Conservation (phyloP, 2,797 vertebrate species). For the Schizopygopsis pylzovi region DNA sequence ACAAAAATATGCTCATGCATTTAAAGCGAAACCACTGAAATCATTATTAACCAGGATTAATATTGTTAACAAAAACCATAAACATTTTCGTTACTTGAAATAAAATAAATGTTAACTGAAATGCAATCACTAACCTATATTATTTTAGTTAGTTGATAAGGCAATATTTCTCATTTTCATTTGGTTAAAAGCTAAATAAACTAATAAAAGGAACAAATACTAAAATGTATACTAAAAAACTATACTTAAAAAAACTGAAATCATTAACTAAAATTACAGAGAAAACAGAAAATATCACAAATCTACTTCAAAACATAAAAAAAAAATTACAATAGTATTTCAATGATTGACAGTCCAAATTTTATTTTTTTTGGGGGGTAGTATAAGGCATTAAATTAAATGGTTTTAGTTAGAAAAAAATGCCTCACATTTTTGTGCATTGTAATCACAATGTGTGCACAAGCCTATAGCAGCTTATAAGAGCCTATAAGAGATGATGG, state of each 20-base stretch:
- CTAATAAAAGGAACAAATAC: not conserved
- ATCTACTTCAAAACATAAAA: not conserved
- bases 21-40: not conserved
- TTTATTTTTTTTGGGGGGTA: not conserved
- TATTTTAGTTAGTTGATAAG: not conserved
- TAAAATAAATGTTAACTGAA: not conserved
- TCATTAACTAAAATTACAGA: too few relatives aligned
- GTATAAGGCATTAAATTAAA: not conserved
- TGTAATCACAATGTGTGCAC: not conserved
- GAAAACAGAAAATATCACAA: too few relatives aligned
- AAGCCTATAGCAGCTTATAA: not conserved
- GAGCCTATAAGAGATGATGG: not conserved
- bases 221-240: not conserved
- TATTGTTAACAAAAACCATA: not conserved
- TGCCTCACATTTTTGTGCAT: not conserved
- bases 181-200: not conserved
- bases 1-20: not conserved
- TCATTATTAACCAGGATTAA: not conserved
- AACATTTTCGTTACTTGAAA: not conserved
- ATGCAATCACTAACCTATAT: not conserved
- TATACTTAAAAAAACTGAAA: not conserved
- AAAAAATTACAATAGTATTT: not conserved
- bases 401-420: not conserved
- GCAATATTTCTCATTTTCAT: not conserved
- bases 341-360: not conserved